These are phyloP conservation scores for Phymanthus crucifer DNA, from an alignment of 92 coral and sea anemone species.

Conservation along the genomic window DNA sequence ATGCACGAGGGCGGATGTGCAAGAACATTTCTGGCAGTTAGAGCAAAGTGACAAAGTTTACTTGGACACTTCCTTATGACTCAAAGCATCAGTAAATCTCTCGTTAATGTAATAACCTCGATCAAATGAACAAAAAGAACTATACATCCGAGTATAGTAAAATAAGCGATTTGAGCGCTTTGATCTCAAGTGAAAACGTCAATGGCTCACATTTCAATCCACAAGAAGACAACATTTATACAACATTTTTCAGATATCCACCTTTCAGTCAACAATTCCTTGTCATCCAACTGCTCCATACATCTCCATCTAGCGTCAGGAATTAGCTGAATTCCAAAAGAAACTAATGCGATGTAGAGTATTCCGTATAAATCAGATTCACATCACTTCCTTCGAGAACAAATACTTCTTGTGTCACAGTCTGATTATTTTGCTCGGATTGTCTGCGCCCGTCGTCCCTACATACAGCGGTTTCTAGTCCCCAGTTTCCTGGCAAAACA, in stretches of 20 bases:
- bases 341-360: neutral
- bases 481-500: too few species aligned
- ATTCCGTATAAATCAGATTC: neutral
- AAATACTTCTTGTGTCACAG: neutral
- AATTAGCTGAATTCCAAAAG: neutral
- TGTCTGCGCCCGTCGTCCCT: neutral
- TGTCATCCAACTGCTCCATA: neutral
- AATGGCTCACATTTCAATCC: neutral
- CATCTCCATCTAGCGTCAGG: neutral
- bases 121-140: neutral
- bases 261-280: neutral
- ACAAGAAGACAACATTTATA: neutral
- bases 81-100: neutral
- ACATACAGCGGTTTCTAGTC: constrained; percentile 18
- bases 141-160: neutral
- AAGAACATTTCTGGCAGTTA: neutral
- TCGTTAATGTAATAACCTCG: neutral
- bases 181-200: neutral
- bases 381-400: neutral
- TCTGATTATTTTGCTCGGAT: neutral
- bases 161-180: neutral
- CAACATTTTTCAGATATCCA: neutral
- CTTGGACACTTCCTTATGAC: neutral
- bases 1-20: neutral
- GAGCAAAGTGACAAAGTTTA: neutral